Evolutionary conservation across 2,113 vertebrate genomes (phyloP), one percentile per base, ranked within the genome.

Genomic region (Hypocryptadius cinnamomeus): DNA sequence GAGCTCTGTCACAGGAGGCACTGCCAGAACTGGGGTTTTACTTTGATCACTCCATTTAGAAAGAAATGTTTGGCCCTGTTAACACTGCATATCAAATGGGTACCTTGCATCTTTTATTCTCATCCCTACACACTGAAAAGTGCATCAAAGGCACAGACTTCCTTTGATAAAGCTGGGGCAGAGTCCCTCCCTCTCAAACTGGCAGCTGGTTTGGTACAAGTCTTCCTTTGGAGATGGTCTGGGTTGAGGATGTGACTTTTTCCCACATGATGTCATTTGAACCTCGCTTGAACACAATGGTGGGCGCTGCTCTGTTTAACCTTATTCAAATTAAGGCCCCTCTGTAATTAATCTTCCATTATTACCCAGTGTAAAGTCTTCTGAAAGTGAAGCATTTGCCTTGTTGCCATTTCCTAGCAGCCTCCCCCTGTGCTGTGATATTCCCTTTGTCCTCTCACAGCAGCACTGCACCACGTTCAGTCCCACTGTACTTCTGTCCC

Each of bases 21-120:
- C 44, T 54, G 59, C 71, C 72, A 71, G 5, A 15, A 22, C 60
- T 25, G 69, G 37, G 61, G 23, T 51, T 68, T 64, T 13, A 11
- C 95, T 96, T 96, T 96, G 90, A 95, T 96, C 87, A 35, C 60
- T 51, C n/a, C 10, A 9, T 81, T 87, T 71, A 33, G 76, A 71
- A 48, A 80, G 79, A 74, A 79, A 50, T 19, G 39, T 48, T 60
- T 13, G 15, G 63, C 27, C 39, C 66, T 63, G 61, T 93, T 91
- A 91, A 71, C 44, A 30, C 35, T 69, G 85, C 76, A 60, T 78
- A 90, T 94, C 92, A 95, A n/a, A 93, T 68, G 76, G 69, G 64
- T 35, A 21, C 84, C 83, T 79, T 19, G 69, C 53, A 42, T 91
- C 82, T 85, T 83, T 69, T 40, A 45, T 92, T 73, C 79, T 86